These are phyloP conservation scores for Protosalanx chinensis DNA, from an alignment of 2,797 vertebrate genomes.

Conservation along the genomic window DNA sequence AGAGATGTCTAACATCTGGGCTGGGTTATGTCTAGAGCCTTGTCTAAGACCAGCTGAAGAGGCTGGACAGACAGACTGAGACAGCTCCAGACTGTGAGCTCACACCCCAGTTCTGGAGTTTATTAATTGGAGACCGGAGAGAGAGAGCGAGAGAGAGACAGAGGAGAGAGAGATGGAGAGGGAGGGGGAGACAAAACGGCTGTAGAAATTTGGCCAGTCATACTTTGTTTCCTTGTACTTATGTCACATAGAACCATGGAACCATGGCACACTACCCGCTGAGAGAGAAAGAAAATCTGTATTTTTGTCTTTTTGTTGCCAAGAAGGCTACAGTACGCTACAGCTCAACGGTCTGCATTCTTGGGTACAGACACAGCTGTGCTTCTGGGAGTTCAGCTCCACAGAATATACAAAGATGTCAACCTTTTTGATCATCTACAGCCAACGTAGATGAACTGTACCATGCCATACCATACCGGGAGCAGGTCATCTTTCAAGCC, in stretches of 20 bases:
- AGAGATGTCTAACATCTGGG: neutral
- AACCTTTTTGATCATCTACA: neutral
- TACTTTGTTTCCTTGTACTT: no score
- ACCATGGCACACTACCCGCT: no score
- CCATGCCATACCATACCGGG: no score
- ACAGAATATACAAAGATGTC: neutral
- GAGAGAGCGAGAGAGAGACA: no score
- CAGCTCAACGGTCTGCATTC: no score
- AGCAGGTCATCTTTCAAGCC: slow-evolving; percentile 27
- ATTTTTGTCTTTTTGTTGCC: neutral
- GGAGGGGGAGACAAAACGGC: neutral
- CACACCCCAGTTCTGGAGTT: neutral
- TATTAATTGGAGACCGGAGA: neutral
- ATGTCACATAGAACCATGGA: no score
- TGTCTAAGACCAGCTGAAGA: neutral
- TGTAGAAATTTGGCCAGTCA: no score
- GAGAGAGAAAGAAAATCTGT: neutral
- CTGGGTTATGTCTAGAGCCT: neutral
- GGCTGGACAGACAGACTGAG: neutral
- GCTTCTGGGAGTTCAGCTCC: no score
- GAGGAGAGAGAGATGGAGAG: neutral
- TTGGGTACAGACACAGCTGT: no score
- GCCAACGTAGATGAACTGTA: neutral
- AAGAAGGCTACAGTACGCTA: no score
- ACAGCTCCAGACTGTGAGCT: neutral